Conservation (phyloP, 1,140 invertebrate genomes). For the Meloidogyne chitwoodi region DNA sequence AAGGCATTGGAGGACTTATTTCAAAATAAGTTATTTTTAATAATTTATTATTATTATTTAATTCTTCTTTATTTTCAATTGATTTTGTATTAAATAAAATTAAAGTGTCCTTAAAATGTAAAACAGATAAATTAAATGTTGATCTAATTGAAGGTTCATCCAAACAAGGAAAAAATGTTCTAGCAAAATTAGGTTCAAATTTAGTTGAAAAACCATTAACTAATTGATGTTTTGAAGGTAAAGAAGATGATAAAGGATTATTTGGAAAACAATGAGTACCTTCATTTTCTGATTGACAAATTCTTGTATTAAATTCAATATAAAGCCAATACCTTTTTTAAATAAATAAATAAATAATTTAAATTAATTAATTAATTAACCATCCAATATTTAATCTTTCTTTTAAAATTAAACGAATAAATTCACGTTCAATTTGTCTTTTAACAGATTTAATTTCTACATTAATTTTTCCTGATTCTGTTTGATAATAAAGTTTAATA, state of each 20-base stretch:
- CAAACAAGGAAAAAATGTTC: slow-evolving; percentile 89
- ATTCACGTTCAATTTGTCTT: slow-evolving; percentile 12
- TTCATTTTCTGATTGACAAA: slow-evolving; percentile 49
- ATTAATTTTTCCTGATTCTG: not conserved
- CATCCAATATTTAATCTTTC: slow-evolving; percentile 10
- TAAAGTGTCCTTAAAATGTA: slow-evolving; percentile 44
- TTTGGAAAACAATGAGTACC: slow-evolving; percentile 40
- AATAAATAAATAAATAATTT: not conserved
- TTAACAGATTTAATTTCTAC: slow-evolving; percentile 11
- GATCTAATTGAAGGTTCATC: slow-evolving; percentile 90
- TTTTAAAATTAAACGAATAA: slow-evolving; percentile 13
- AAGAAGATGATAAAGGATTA: slow-evolving; percentile 1
- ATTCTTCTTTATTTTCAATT: not conserved
- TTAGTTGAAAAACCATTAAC: slow-evolving; percentile 71
- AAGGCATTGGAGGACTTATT: slow-evolving; percentile 63
- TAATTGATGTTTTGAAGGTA: not conserved
- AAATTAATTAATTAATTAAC: slow-evolving; percentile 15
- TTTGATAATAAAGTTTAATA: slow-evolving; percentile 24
- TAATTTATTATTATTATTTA: not conserved
- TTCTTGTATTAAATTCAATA: slow-evolving; percentile 53
- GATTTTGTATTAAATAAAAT: slow-evolving; percentile 42
- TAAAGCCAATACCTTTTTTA: slow-evolving; percentile 44
- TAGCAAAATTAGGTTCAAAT: slow-evolving; percentile 87
- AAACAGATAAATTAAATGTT: slow-evolving; percentile 67
- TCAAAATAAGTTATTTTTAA: slow-evolving; percentile 51